Conservation (phyloP, 2,113 vertebrate genomes). For the Dendrocopos noguchii region DNA sequence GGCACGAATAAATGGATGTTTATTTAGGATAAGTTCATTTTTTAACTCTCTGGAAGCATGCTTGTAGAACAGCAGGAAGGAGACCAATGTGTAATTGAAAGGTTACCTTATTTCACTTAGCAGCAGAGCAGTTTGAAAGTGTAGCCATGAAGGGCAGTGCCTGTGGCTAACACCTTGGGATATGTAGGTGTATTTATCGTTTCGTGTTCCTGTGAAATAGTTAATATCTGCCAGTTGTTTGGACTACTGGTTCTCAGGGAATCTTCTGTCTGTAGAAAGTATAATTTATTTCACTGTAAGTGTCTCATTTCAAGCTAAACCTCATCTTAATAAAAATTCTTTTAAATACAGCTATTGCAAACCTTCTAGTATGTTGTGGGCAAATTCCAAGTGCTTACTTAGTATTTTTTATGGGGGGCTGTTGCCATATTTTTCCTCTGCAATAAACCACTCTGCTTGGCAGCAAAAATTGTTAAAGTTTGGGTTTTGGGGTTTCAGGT, state of each 20-base stretch:
- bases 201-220: not conserved
- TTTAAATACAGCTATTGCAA: not conserved
- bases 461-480: not conserved
- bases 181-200: not conserved
- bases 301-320: not conserved
- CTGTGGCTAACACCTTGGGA: not conserved
- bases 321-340: not conserved
- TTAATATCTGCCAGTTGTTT: not conserved
- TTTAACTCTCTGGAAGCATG: not conserved
- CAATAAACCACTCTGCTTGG: not conserved
- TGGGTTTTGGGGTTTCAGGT: not conserved
- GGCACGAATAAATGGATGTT: not conserved
- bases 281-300: not conserved
- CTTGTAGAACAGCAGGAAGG: not conserved
- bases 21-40: not conserved
- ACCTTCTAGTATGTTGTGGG: not conserved
- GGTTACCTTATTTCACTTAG: not conserved
- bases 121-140: not conserved
- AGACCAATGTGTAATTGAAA: not conserved
- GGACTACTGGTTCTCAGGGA: not conserved
- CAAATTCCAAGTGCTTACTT: not conserved
- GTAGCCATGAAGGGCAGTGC: fast-evolving
- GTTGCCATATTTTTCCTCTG: not conserved
- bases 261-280: not conserved
- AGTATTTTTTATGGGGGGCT: not conserved